These are phyloP conservation scores for Amphiura filiformis DNA, from an alignment of 35 echinoderm and acorn worm genomes.

Conservation along the genomic window DNA sequence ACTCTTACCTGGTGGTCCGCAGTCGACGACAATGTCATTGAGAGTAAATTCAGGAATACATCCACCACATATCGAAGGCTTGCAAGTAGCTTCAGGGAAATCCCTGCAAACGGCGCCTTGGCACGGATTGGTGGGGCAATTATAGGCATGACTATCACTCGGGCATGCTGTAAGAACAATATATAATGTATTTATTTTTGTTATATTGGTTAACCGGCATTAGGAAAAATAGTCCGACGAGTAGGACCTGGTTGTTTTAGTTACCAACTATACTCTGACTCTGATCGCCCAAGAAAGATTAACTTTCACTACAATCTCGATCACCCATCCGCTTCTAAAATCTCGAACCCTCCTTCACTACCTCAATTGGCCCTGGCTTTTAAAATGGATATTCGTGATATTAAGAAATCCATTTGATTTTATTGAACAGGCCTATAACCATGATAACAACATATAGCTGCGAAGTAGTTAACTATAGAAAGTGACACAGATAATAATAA, in stretches of 20 bases:
- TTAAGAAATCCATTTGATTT: too few relatives aligned
- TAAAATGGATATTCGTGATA: too few relatives aligned
- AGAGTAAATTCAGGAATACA: slow-evolving; percentile 39
- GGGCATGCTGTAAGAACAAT: slow-evolving; percentile 19
- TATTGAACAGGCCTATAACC: too few relatives aligned
- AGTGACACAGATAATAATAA: too few relatives aligned
- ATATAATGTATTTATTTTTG: too few relatives aligned
- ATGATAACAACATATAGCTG: too few relatives aligned
- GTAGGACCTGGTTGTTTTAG: background rate
- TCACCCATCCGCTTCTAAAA: background rate
- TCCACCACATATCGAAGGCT: slow-evolving; percentile 31
- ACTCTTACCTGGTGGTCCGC: background rate
- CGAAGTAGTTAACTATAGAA: too few relatives aligned
- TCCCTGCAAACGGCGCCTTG: slow-evolving; percentile 6
- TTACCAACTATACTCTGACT: too few relatives aligned
- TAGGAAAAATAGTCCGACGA: background rate
- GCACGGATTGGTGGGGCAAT: slow-evolving; percentile 45
- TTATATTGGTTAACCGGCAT: background rate
- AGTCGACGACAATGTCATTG: slow-evolving; percentile 20
- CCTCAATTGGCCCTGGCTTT: too few relatives aligned
- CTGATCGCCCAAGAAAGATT: background rate
- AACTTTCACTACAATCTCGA: background rate
- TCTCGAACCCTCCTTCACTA: too few relatives aligned
- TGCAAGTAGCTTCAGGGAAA: slow-evolving; percentile 52
- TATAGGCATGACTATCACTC: background rate